These are phyloP conservation scores for Villa cingulata DNA, from an alignment of 2,888 invertebrate species.

Conservation along the genomic window DNA sequence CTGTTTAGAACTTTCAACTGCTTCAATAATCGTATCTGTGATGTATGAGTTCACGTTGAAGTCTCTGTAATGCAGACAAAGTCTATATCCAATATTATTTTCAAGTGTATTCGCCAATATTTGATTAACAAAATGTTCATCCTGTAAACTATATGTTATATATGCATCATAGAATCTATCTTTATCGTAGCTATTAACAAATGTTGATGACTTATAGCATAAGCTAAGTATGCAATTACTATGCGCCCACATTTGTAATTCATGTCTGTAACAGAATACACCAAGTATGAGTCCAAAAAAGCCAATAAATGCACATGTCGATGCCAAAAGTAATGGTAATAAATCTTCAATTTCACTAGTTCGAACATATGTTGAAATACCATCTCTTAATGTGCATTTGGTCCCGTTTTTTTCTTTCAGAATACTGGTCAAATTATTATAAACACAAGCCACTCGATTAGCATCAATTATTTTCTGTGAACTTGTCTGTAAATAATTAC, in stretches of 20 bases:
- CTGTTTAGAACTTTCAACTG: constrained; percentile 78
- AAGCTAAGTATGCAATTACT: constrained; percentile 73
- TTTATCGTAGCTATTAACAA: constrained; percentile 63
- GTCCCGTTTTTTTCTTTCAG: constrained; percentile 67
- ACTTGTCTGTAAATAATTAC: constrained; percentile 65
- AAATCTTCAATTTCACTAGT: constrained; percentile 56
- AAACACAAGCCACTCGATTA: constrained; percentile 59
- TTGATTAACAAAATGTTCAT: constrained; percentile 81
- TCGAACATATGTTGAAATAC: constrained; percentile 58
- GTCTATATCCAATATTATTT: constrained; percentile 66
- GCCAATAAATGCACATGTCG: constrained; percentile 61
- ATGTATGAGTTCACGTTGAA: constrained; percentile 79
- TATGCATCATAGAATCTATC: constrained; percentile 88
- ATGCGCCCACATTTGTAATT: constrained; percentile 73
- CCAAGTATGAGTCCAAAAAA: constrained; percentile 65
- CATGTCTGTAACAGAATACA: constrained; percentile 66
- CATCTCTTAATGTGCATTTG: constrained; percentile 58
- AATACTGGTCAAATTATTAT: constrained; percentile 57
- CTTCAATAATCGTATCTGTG: constrained; percentile 83
- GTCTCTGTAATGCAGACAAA: constrained; percentile 85
- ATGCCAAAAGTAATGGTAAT: constrained; percentile 62
- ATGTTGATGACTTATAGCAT: constrained; percentile 70
- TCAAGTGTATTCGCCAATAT: constrained; percentile 80
- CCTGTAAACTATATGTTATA: constrained; percentile 86
- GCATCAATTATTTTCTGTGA: constrained; percentile 70